phyloP scores from a whole-genome alignment of 2,113 vertebrate species.

The Marmota flaviventris region DNA sequence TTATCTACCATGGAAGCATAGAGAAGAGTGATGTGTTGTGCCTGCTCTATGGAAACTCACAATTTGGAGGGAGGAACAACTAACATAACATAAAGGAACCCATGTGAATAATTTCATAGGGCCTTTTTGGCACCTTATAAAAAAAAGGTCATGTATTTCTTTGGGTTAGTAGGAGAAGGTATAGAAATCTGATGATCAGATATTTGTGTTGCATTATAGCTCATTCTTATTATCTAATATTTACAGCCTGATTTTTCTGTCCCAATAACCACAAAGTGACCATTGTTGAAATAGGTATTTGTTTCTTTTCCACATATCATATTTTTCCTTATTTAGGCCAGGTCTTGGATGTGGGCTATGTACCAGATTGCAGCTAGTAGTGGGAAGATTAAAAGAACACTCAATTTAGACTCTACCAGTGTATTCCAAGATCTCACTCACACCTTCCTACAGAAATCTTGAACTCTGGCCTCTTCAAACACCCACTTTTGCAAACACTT shows the following conservation, averaged over 20 bases:
- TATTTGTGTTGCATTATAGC: not conserved
- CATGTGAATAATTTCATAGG: not conserved
- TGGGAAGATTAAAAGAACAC: slow-evolving; percentile 34
- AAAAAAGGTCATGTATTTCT: not conserved
- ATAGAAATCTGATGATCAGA: not conserved
- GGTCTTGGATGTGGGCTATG: not conserved
- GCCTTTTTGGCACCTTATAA: not conserved
- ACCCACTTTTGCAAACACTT: slow-evolving; percentile 39
- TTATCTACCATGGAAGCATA: not conserved
- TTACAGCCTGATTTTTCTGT: slow-evolving; percentile 22
- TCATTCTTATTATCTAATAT: not conserved
- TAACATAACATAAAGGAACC: not conserved
- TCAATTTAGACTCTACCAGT: not conserved
- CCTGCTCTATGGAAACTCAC: not conserved
- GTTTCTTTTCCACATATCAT: not conserved
- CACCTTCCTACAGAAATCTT: not conserved
- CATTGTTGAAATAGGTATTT: not conserved
- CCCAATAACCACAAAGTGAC: not conserved
- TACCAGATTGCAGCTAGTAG: slow-evolving; percentile 46
- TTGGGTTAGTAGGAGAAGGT: not conserved
- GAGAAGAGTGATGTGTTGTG: not conserved
- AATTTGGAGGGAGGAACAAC: not conserved
- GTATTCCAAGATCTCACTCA: not conserved
- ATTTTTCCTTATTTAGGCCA: not conserved
- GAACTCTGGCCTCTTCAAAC: not conserved